Conservation (phyloP, 1,140 invertebrate genomes). For the Drosophila sproati region DNA sequence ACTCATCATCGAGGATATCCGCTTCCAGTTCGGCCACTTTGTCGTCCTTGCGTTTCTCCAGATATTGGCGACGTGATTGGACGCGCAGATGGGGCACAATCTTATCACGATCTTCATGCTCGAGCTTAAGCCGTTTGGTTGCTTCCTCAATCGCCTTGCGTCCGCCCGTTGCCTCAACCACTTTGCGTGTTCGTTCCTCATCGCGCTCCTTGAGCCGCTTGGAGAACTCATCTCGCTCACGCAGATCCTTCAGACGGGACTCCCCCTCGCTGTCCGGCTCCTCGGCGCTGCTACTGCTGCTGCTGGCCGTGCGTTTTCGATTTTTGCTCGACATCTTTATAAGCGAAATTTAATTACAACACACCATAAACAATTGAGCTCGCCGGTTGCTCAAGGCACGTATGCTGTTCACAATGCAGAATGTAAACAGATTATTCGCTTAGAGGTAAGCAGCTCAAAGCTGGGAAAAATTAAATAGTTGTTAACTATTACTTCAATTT, state of each 20-base stretch:
- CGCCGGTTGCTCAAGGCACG: neutral
- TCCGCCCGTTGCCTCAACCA: constrained; percentile 89
- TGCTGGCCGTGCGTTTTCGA: constrained; percentile 51
- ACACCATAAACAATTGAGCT: neutral
- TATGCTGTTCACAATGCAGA: neutral
- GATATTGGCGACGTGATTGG: constrained; percentile 96
- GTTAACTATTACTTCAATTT: neutral
- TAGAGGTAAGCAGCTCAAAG: neutral
- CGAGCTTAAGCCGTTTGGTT: constrained; percentile 94
- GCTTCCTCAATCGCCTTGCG: constrained; percentile 95
- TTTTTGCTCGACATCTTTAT: constrained; percentile 53
- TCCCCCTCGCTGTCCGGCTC: constrained; percentile 88
- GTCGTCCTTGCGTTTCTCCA: constrained; percentile 97
- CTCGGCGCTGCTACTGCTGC: constrained; percentile 84
- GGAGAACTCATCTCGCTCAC: constrained; percentile 97
- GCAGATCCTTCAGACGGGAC: constrained; percentile 91
- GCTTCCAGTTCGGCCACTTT: constrained; percentile 98
- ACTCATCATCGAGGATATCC: constrained; percentile 98
- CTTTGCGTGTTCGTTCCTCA: constrained; percentile 94
- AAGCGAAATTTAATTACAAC: neutral
- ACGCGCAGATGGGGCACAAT: constrained; percentile 94
- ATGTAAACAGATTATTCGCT: neutral
- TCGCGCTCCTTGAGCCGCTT: constrained; percentile 95
- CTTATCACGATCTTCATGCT: constrained; percentile 93
- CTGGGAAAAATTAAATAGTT: neutral